A percentile compares a stretch with the other conserved stretches of the same genome.
Conservation (phyloP, 1,140 invertebrate genomes). For the Ceratina australensis region DNA sequence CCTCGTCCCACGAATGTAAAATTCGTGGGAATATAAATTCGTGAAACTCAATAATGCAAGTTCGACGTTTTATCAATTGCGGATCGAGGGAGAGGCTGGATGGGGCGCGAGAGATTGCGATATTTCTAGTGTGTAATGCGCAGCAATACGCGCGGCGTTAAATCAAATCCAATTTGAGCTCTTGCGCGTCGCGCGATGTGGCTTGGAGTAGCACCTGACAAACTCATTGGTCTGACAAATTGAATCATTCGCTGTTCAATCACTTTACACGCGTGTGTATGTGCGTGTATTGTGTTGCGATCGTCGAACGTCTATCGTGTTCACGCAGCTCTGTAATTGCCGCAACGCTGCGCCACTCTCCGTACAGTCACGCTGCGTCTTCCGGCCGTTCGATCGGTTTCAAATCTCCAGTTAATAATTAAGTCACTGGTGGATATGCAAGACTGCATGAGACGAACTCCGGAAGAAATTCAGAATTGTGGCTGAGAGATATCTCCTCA, state of each 20-base stretch:
- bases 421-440: no score
- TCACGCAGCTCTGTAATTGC: constrained; percentile 49
- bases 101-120: constrained; percentile 74
- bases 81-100: constrained; percentile 70
- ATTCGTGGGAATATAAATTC: no score
- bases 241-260: constrained; percentile 80
- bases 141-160: constrained; percentile 77
- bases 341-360: constrained; percentile 16
- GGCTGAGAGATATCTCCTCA: no score
- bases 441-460: no score
- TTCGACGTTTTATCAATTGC: constrained; percentile 67
- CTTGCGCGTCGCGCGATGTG: constrained; percentile 69
- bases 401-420: no score
- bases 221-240: constrained; percentile 80
- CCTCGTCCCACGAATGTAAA: no score
- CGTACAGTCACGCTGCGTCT: constrained; percentile 42
- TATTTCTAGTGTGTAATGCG: constrained; percentile 78
- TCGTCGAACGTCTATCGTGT: constrained; percentile 68
- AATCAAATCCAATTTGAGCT: constrained; percentile 78
- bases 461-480: no score
- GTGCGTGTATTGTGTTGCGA: constrained; percentile 41
- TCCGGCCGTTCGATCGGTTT: not conserved
- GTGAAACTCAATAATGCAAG: not conserved
- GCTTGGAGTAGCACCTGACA: constrained; percentile 79
- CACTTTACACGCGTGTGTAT: constrained; percentile 74